Base-by-base conservation (phyloP, 1,140 invertebrate species). In the Lordiphosa clarofinis region DNA sequence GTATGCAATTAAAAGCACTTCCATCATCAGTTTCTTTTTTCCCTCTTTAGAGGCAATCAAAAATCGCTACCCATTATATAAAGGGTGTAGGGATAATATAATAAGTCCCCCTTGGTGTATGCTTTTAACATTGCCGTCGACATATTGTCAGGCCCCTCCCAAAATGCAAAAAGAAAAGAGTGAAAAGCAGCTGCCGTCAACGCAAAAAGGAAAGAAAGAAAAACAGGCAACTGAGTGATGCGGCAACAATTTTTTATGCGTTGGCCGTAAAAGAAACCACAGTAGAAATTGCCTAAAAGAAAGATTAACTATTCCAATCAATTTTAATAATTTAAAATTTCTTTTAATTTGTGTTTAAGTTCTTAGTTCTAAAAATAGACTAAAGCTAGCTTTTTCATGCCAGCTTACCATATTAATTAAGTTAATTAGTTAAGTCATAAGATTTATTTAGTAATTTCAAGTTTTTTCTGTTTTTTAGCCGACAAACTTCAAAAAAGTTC, bases 171-270 rank as follows among this genome's bases (percentile, higher is more conserved):
- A 52, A 63, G 49, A 66, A 67, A 52, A 21, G 37, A 47, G 12
- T 49, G 64, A 67, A 67, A 66, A 67, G 54, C 64, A 52, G 61
- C 36, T 67, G 64, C 61, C 46, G 38, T 35, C 54, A 40, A 67
- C 63, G 63, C 63, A 48, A 58, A 11, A 46, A 28, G 31, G 11
- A 46, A 46, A 46, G 43, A 12, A 31, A 46, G 31, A 33, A 40
- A 46, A 46, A 33, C 31, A 46, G 43, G 43, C 11, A 46, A 43
- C 64, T 68, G 64, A 68, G 64, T 68, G 64, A 68, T 68, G 64
- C 58, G 64, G 64, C 64, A 59, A 68, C 63, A 58, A 68, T 68
- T 59, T 68, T 68, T 47, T 67, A 59, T 68, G 55, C 64, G 54
- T 59, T 67, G 48, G 47, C 56, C 35, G 63, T 40, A 15, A 57